Evolutionary conservation across 2,113 vertebrate genomes (phyloP).

Genomic region (Gila orcuttii): DNA sequence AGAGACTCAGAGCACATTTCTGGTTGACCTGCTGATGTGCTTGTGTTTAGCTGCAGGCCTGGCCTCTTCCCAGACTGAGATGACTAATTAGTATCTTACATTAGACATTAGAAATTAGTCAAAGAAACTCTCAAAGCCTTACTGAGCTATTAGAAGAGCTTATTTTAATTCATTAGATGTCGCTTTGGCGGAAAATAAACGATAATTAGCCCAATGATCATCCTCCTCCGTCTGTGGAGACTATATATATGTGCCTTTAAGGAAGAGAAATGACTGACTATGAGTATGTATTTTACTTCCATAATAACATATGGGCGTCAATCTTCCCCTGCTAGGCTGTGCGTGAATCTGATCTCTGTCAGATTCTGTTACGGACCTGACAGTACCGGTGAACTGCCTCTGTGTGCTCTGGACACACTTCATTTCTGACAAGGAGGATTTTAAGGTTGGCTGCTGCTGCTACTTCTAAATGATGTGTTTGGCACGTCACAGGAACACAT

Average conservation of each 20-base stretch:
- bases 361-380: slow-evolving; percentile 12
- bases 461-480: slow-evolving; percentile 7
- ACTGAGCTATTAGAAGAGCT: slow-evolving; percentile 18
- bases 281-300: slow-evolving; percentile 8
- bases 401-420: not conserved
- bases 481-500: not conserved
- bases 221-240: not conserved
- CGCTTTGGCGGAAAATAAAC: slow-evolving; percentile 27
- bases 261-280: not conserved
- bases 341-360: slow-evolving; percentile 34
- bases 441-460: slow-evolving; percentile 32
- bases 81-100: slow-evolving; percentile 29
- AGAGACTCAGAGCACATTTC: not conserved
- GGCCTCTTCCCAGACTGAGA: slow-evolving; percentile 17
- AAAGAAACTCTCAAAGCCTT: slow-evolving; percentile 20
- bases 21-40: not conserved
- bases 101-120: slow-evolving; percentile 30
- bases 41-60: slow-evolving; percentile 1
- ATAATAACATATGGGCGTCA: slow-evolving; percentile 12
- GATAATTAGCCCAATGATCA: slow-evolving; percentile 30
- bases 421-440: slow-evolving; percentile 27
- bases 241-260: not conserved
- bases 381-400: not conserved
- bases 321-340: not conserved
- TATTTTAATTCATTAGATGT: slow-evolving; percentile 33